These are phyloP conservation scores for Elephantulus edwardii DNA, from an alignment of 2,113 vertebrate species.

Conservation along the genomic window DNA sequence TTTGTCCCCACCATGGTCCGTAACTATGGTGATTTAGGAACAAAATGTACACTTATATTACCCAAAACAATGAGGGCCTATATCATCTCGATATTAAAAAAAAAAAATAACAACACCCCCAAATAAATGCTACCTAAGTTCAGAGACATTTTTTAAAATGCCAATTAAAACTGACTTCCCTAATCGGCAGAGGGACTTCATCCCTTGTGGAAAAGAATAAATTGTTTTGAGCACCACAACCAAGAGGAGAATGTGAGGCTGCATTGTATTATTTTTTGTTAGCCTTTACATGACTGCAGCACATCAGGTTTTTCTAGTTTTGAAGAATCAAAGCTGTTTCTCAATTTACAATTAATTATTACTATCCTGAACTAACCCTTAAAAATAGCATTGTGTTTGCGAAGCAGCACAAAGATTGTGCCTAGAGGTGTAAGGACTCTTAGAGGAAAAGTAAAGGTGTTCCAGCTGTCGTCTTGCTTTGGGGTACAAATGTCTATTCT, in stretches of 20 bases:
- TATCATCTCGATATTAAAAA: no score
- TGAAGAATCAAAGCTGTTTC: slow-evolving; percentile 88
- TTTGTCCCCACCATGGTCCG: slow-evolving; percentile 81
- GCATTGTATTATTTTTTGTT: slow-evolving; percentile 78
- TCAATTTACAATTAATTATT: slow-evolving; percentile 94
- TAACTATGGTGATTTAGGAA: slow-evolving; percentile 92
- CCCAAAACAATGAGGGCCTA: no score
- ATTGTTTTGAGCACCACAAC: slow-evolving; percentile 52
- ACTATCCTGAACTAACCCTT: slow-evolving; percentile 84
- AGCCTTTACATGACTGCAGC: slow-evolving; percentile 79
- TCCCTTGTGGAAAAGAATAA: slow-evolving; percentile 66
- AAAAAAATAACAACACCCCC: no score
- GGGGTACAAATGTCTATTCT: neutral
- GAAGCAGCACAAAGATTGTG: slow-evolving; percentile 79
- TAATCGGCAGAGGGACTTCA: slow-evolving; percentile 59
- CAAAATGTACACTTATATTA: slow-evolving; percentile 88
- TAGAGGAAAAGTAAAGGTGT: slow-evolving; percentile 39
- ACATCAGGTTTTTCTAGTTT: slow-evolving; percentile 89
- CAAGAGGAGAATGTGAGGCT: slow-evolving; percentile 65
- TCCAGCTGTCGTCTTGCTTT: slow-evolving; percentile 17
- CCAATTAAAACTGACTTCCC: slow-evolving; percentile 46
- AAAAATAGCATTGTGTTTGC: slow-evolving; percentile 82
- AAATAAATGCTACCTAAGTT: slow-evolving; percentile 50
- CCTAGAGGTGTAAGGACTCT: slow-evolving; percentile 68
- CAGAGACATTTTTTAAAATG: slow-evolving; percentile 62